Base-by-base conservation (phyloP, 2,113 vertebrate genomes). In the Noctilio leporinus region DNA sequence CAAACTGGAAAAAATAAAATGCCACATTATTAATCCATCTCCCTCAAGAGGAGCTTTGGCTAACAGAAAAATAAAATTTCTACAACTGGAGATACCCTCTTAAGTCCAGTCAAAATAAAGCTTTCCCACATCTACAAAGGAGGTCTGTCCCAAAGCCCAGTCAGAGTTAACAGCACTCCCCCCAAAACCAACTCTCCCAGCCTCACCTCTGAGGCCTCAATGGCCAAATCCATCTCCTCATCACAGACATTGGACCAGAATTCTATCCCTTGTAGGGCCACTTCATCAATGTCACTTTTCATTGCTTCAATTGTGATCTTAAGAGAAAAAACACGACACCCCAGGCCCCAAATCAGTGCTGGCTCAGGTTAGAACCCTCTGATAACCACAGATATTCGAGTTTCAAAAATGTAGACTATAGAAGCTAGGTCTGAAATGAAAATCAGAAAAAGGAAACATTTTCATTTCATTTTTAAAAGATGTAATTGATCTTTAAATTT, bases 201-300 rank as follows among this genome's bases (percentile, higher is more conserved):
- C 53, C 97, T 98, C 94, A 99, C 99, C 99, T 99, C 99, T 0
- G 99, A 99, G 6, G 99, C 99, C 93, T 99, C 99, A 35, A 99
- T 99, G 94, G 99, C 99, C 97, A 99, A 96, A 94, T 99, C 99
- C 99, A 99, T 99, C 98, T 99, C 99, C 97, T 99, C 99, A n/a
- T 99, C 99, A 4, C 99, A 99, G 12, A 99, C 99, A 7, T 99
- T 99, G 87, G 99, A 99, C 99, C 99, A 99, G 98, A 99, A 99
- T 97, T 99, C 99, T 40, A 99, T 99, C 11, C 99, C 99, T 97
- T 99, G 99, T 3, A 99, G 98, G 81, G 99, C 99, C 90, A 99
- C 99, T 93, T 99, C 99, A 47, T 99, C 99, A 5, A 99, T 99
- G 96, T 99, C 99, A 49, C 99, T 99, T 91, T 99, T 99, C 99